Evolutionary conservation across 2,797 vertebrate species (phyloP), one percentile per base, ranked within the genome.

Genomic region (Emys orbicularis): DNA sequence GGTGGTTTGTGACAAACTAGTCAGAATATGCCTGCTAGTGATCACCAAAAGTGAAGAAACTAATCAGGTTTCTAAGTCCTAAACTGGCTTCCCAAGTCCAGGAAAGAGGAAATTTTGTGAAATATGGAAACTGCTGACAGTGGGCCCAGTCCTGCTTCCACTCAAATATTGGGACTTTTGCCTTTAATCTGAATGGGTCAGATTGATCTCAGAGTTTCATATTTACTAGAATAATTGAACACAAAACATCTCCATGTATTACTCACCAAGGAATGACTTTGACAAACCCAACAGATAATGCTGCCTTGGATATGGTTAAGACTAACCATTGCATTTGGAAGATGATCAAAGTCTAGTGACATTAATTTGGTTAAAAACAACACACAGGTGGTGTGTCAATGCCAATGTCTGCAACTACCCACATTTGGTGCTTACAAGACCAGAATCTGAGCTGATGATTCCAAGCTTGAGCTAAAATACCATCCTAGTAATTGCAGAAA

Each of bases 381-480:
- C 96, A 86, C 88, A 94, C 96, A 72, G 2, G 41, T 79, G 31
- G 53, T 61, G 93, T 88, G 92, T 89, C 13, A 1, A 54, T 84
- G 96, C 83, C 52, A n/a, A 79, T 44, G 68, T 84, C 95, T 68
- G 37, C 90, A 95, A 13, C 96, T 96, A 90, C 96, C 94, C 94
- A 96, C 96, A 90, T 88, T 25, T 83, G 86, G 91, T 92, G 94
- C 95, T 68, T 56, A 90, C 49, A 76, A 97, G 95, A 95, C 96
- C 96, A 96, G 84, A 25, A 89, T 79, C 84, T 83, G 83, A 95
- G 93, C 91, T 93, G 56, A 91, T 23, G 11, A 52, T 74, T 89
- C 93, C 50, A 1, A 88, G 95, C 94, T 93, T 2, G 2, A 18
- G 93, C 82, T 94, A 88, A 94, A 97, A 97, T 87, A 90, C 92